phyloP scores from a whole-genome alignment of 2,888 invertebrate genomes.

The Lepidonotus clava region DNA sequence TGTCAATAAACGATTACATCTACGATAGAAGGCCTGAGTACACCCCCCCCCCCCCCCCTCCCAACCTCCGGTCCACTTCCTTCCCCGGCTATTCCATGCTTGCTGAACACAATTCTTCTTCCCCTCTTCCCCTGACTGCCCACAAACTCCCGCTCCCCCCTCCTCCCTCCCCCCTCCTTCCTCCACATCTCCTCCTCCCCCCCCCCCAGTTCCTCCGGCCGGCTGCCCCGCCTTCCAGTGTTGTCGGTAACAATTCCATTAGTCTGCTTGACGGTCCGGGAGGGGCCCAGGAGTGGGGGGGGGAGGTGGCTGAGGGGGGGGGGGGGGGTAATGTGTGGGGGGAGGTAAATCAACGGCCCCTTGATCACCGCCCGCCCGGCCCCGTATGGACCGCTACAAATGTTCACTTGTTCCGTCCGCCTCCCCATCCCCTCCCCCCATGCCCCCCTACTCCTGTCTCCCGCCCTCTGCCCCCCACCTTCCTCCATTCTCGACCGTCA shows the following conservation, averaged over 20 bases:
- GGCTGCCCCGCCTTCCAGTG: background rate
- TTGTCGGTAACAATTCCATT: slow-evolving; percentile 46
- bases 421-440: too few relatives aligned
- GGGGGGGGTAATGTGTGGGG: background rate
- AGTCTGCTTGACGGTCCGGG: slow-evolving; percentile 17
- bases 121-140: background rate
- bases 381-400: background rate
- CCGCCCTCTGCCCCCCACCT: background rate
- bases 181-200: background rate
- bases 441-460: too few relatives aligned
- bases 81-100: background rate
- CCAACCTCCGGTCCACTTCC: background rate
- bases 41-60: background rate
- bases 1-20: too few relatives aligned
- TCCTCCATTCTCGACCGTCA: background rate
- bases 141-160: background rate
- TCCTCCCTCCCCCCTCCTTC: background rate
- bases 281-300: background rate
- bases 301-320: too few relatives aligned
- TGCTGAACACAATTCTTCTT: background rate
- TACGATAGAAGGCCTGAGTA: too few relatives aligned
- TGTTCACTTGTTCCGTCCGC: slow-evolving; percentile 11
- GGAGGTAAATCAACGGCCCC: slow-evolving; percentile 10
- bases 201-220: background rate
- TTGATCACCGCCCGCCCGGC: background rate